Base-by-base conservation (phyloP, 2,113 vertebrate genomes). In the Xiphias gladius region DNA sequence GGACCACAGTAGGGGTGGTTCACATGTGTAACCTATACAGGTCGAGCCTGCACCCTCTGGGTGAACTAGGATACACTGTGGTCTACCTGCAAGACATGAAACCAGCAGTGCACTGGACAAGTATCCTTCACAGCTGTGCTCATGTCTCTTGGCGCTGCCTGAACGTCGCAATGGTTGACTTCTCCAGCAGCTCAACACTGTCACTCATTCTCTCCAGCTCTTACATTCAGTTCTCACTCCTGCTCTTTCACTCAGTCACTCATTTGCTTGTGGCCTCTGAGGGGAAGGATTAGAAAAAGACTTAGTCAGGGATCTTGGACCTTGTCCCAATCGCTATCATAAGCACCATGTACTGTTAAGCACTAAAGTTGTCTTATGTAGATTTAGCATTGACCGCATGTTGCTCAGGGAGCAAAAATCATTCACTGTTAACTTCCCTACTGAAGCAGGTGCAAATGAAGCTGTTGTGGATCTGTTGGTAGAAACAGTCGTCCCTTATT, bases 201-300 rank as follows among this genome's bases (percentile, higher is more conserved):
- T 71, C 69, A 35, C 48, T 78, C 63, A 39, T n/a, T 54, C 26
- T 82, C 57, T 57, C 17, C 10, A 35, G 43, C 54, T 10, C n/a
- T 76, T 73, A 13, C 39, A 43, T 59, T 61, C 30, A 54, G 19
- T 63, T 79, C 17, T 73, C 52, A 46, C 20, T 66, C 16, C 30
- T 5, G 30, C 37, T n/a, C 24, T 46, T n/a, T 66, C 22, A 17
- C 41, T 84, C 55, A 41, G 19, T 64, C 43, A 32, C 59, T n/a
- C 9, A 7, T 43, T 77, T 57, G 35, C 32, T 61, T 30, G 26
- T 32, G 65, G 41, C 73, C 35, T 71, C 69, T 55, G 11, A 74
- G 22, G 41, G 16, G 55, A 80, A 46, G 39, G 30, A 70, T 84
- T 84, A 79, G 30, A 74, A 67, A 86, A 73, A 48, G n/a, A 72